A percentile compares a stretch with the other conserved stretches of the same genome.
phyloP scores from a whole-genome alignment of 2,888 invertebrate genomes.

The Merodon equestris region DNA sequence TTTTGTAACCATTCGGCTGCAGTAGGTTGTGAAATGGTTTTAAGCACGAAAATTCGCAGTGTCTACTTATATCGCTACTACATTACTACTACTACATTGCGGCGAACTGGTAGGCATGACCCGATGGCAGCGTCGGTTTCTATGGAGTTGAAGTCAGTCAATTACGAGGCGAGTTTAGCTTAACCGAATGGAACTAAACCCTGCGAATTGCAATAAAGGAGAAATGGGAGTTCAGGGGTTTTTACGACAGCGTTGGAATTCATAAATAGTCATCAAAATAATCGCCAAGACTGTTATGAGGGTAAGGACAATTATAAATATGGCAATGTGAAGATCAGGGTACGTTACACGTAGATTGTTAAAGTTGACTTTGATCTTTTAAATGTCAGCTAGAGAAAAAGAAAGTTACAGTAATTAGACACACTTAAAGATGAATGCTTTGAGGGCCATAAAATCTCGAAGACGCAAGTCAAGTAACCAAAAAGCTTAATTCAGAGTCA shows the following conservation, averaged over 20 bases:
- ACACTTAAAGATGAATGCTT: too few species aligned
- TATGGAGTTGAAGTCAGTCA: constrained; percentile 10
- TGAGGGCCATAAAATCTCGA: too few species aligned
- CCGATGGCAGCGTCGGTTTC: background rate
- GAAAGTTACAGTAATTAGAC: too few species aligned
- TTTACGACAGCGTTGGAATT: background rate
- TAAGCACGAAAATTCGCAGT: constrained; percentile 37
- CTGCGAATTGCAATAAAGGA: background rate
- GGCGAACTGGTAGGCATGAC: too few species aligned
- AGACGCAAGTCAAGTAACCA: too few species aligned
- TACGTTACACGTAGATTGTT: too few species aligned
- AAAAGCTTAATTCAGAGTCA: too few species aligned
- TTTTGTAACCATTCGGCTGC: constrained; percentile 28
- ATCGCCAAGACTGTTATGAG: background rate
- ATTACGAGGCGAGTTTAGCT: constrained; percentile 6
- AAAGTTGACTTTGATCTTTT: too few species aligned
- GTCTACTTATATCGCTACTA: constrained; percentile 23
- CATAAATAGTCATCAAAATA: background rate
- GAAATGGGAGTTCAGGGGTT: background rate
- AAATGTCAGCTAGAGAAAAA: too few species aligned
- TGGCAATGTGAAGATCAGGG: too few species aligned
- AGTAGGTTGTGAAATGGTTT: constrained; percentile 19
- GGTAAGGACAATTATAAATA: too few species aligned
- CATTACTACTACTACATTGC: too few species aligned
- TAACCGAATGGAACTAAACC: constrained; percentile 13